Percentiles rank a stretch among this genome's conserved stretches.
Evolutionary conservation across 2,797 vertebrate genomes (phyloP).

Genomic region (Malacoraja senta): DNA sequence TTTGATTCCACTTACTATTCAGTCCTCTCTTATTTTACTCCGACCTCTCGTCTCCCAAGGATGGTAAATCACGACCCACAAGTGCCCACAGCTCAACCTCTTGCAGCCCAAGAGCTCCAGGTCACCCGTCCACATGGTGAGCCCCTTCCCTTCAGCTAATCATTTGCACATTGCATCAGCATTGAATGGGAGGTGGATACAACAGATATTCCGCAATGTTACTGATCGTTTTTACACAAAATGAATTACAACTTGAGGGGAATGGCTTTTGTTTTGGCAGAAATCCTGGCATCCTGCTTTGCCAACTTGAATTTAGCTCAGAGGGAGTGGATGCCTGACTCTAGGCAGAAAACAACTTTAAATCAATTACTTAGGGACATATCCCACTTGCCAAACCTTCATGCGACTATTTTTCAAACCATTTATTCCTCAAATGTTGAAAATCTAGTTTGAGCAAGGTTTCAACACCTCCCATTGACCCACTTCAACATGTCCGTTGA

Average conservation of each 20-base stretch:
- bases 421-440: not conserved
- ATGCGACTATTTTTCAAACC: not conserved
- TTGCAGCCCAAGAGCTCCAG: not conserved
- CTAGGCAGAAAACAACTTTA: not conserved
- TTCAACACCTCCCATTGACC: not conserved
- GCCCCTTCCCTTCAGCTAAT: not conserved
- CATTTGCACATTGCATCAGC: not conserved
- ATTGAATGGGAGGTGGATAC: not conserved
- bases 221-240: not conserved
- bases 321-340: not conserved
- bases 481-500: not conserved
- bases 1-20: not conserved
- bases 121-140: not conserved
- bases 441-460: not conserved
- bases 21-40: not conserved
- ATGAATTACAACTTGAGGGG: not conserved
- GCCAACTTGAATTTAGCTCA: not conserved
- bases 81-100: not conserved
- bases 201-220: not conserved
- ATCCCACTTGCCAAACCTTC: not conserved
- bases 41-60: not conserved
- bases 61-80: not conserved
- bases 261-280: not conserved
- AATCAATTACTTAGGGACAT: not conserved
- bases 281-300: not conserved